These are phyloP conservation scores for Acleris emargana DNA, from an alignment of 2,888 invertebrate species.

Conservation along the genomic window DNA sequence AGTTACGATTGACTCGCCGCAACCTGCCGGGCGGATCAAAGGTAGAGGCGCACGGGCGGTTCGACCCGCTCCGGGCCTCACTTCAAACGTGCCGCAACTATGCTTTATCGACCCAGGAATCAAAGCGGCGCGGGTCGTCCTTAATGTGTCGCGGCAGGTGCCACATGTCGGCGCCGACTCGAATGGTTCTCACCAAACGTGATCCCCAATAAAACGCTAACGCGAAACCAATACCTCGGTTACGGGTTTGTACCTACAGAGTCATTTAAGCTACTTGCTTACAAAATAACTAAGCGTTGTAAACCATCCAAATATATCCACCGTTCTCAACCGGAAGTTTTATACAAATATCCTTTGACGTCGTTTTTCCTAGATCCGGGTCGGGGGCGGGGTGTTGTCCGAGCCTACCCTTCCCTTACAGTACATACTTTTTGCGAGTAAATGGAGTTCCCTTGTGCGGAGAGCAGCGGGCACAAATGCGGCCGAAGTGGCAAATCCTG, in stretches of 20 bases:
- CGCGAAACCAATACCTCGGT: too few relatives aligned
- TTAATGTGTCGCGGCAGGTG: conserved; percentile 32
- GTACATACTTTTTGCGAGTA: conserved; percentile 68
- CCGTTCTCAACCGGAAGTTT: conserved; percentile 29
- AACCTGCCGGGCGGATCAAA: conserved; percentile 41
- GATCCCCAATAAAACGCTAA: neutral
- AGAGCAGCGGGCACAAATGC: conserved; percentile 62
- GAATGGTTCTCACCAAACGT: neutral
- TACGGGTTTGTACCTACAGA: too few relatives aligned
- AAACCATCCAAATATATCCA: conserved; percentile 6
- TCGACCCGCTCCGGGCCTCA: conserved; percentile 26
- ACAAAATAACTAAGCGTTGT: neutral
- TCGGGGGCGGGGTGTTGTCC: conserved; percentile 42
- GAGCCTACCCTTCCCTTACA: conserved; percentile 55
- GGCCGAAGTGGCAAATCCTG: conserved; percentile 63
- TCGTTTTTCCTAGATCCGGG: conserved; percentile 27
- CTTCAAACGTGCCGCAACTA: conserved; percentile 34
- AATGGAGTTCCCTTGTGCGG: conserved; percentile 75
- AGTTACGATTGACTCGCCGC: conserved; percentile 37
- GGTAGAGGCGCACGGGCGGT: conserved; percentile 32
- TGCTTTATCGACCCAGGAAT: conserved; percentile 33
- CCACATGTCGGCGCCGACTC: conserved; percentile 9
- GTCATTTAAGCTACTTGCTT: too few relatives aligned
- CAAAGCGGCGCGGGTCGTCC: conserved; percentile 20
- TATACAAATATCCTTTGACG: conserved; percentile 32